Conservation (phyloP, 2,888 invertebrate species). For the Caenorhabditis doughertyi region DNA sequence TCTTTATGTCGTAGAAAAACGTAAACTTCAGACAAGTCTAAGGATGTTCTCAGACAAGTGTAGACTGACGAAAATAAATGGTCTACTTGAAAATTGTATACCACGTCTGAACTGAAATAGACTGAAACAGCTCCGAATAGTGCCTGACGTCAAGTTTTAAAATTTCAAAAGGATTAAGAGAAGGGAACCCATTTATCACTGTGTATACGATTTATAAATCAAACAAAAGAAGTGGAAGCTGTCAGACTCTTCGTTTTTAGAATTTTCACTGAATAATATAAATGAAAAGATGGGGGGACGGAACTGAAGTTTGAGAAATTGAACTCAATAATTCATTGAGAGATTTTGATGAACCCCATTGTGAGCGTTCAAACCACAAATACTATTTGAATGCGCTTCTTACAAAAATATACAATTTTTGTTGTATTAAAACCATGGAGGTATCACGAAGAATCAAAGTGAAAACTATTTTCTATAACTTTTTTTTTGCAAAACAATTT, state of each 20-base stretch:
- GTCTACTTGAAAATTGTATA: slow-evolving; percentile 10
- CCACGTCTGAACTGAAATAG: neutral
- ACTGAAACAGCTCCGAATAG: neutral
- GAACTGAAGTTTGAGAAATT: neutral
- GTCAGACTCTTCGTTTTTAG: neutral
- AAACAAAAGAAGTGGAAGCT: slow-evolving; percentile 2
- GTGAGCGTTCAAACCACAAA: neutral
- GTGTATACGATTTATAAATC: slow-evolving; percentile 22
- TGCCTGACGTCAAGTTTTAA: slow-evolving; percentile 10
- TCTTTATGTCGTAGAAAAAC: neutral
- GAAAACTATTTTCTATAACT: too few relatives aligned
- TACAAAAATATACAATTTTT: too few relatives aligned
- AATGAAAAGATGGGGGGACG: neutral
- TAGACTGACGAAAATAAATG: slow-evolving; percentile 12
- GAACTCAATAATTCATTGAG: neutral
- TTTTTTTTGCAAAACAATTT: too few relatives aligned
- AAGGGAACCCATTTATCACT: slow-evolving; percentile 15
- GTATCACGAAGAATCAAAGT: too few relatives aligned
- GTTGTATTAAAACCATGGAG: too few relatives aligned
- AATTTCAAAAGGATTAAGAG: slow-evolving; percentile 21
- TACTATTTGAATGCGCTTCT: too few relatives aligned
- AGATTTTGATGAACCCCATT: neutral
- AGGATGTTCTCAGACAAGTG: neutral
- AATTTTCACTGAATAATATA: neutral
- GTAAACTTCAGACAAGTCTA: neutral